These are phyloP conservation scores for Cyphomyrmex costatus DNA, from an alignment of 1,140 invertebrate genomes.

Conservation along the genomic window DNA sequence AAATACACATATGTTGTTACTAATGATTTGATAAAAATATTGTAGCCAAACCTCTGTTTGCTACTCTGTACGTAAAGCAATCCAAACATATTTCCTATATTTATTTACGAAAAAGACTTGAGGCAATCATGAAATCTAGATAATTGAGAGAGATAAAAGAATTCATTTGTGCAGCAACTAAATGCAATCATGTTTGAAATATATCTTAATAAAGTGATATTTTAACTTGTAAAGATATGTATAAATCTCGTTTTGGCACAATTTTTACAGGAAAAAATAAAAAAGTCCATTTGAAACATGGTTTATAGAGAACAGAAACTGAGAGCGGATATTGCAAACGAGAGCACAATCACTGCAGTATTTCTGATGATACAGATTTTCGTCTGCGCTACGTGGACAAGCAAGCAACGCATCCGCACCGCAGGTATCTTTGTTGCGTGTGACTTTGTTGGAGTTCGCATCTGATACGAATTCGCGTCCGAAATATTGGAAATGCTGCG, in stretches of 20 bases:
- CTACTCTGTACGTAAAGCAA: background rate
- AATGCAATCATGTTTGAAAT: background rate
- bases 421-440: slow-evolving; percentile 22
- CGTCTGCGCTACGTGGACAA: background rate
- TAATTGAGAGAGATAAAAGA: background rate
- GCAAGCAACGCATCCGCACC: slow-evolving; percentile 28
- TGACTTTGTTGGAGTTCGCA: slow-evolving; percentile 37
- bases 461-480: slow-evolving; percentile 52
- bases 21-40: too few relatives aligned
- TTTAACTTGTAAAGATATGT: background rate
- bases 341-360: slow-evolving; percentile 34
- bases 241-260: background rate
- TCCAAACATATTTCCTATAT: background rate
- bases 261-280: background rate
- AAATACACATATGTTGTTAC: too few relatives aligned
- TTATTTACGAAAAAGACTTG: background rate
- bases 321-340: slow-evolving; percentile 5
- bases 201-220: background rate
- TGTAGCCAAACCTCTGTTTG: too few relatives aligned
- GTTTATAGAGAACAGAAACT: background rate
- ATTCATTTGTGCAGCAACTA: background rate
- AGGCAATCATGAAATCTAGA: background rate
- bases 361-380: slow-evolving; percentile 46
- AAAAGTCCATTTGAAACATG: background rate
- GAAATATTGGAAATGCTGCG: slow-evolving; percentile 55